Conservation (phyloP, 1,140 invertebrate species). For the Eulimnadia texana region DNA sequence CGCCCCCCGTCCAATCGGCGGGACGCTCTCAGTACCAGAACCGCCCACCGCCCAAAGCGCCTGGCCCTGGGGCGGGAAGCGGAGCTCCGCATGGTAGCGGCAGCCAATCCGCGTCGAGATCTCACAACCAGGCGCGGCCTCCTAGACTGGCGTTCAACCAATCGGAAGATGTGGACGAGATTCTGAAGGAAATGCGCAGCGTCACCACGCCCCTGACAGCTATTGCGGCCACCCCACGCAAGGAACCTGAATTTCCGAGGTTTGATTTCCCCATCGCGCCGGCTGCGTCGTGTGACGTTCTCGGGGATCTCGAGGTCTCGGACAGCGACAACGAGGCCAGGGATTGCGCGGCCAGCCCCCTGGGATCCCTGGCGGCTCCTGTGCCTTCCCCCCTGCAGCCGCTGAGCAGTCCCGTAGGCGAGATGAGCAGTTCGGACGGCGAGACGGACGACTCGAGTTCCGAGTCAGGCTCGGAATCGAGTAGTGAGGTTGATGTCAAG, state of each 20-base stretch:
- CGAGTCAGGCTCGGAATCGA: slow-evolving; percentile 9
- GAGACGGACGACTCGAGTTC: slow-evolving; percentile 12
- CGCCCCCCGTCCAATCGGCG: background rate
- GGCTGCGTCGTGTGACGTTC: slow-evolving; percentile 1
- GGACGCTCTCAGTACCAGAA: background rate
- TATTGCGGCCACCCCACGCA: slow-evolving; percentile 14
- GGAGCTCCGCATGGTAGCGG: background rate
- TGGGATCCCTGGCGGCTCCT: slow-evolving; percentile 1
- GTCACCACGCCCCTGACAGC: slow-evolving; percentile 4
- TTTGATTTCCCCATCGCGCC: slow-evolving; percentile 4
- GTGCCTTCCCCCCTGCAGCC: background rate
- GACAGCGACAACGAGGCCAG: slow-evolving; percentile 9
- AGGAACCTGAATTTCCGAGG: background rate
- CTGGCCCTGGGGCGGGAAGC: background rate
- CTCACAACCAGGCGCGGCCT: too few relatives aligned
- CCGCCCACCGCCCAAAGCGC: background rate
- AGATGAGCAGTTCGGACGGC: background rate
- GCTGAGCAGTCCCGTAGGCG: background rate
- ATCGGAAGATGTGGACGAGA: slow-evolving; percentile 1
- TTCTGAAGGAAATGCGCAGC: slow-evolving; percentile 8
- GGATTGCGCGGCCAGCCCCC: background rate
- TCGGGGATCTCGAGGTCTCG: slow-evolving; percentile 9
- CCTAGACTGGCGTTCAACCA: background rate
- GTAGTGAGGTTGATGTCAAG: slow-evolving; percentile 2
- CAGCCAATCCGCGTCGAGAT: background rate